Percentiles rank a stretch among this genome's conserved stretches.
Conservation (phyloP, 2,113 vertebrate genomes). For the Larimichthys polyactis region DNA sequence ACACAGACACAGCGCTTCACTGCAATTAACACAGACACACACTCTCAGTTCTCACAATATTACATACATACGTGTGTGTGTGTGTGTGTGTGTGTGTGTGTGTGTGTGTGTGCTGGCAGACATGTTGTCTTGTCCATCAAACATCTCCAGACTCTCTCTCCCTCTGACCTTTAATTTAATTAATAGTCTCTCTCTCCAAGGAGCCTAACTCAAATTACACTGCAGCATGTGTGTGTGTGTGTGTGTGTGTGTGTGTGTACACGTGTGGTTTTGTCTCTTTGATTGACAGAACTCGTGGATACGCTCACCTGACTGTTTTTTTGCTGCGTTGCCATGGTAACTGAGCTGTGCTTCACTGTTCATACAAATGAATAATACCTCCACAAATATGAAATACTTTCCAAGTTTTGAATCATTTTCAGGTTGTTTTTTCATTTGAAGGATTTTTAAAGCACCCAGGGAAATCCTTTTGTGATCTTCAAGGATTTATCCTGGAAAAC, state of each 20-base stretch:
- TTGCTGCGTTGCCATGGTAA: neutral
- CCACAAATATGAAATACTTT: too few relatives aligned
- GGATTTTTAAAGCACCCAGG: neutral
- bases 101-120: slow-evolving; percentile 19
- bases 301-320: too few relatives aligned
- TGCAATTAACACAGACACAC: neutral
- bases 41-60: neutral
- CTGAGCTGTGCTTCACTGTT: neutral
- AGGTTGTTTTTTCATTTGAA: neutral
- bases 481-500: neutral
- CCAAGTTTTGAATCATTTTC: too few relatives aligned
- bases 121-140: slow-evolving; percentile 51
- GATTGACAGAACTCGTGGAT: neutral
- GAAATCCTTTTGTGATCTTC: neutral
- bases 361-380: neutral
- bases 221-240: slow-evolving; percentile 26
- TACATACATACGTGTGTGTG: neutral
- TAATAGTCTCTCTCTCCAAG: slow-evolving; percentile 11
- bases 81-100: neutral
- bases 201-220: slow-evolving; percentile 12
- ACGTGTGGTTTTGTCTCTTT: neutral
- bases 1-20: neutral
- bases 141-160: slow-evolving; percentile 11
- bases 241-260: neutral
- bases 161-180: slow-evolving; percentile 68